phyloP scores from a whole-genome alignment of 2,888 invertebrate species.

The Chirona hameri region DNA sequence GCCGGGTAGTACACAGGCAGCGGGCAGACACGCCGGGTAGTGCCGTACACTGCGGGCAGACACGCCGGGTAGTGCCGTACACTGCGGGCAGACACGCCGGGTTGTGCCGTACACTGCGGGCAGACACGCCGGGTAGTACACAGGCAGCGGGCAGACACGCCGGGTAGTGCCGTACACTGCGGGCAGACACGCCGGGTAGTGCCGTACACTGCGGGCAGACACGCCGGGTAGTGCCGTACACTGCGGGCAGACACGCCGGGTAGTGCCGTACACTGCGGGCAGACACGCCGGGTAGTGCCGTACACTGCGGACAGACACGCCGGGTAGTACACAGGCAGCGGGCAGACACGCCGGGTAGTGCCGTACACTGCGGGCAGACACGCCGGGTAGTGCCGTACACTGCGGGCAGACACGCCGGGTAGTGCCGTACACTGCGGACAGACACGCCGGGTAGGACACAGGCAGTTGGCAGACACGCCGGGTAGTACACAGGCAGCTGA shows the following conservation, averaged over 20 bases:
- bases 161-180: background rate
- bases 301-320: background rate
- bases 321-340: no score
- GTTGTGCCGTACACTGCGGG: background rate
- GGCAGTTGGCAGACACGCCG: background rate
- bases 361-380: background rate
- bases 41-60: background rate
- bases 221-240: background rate
- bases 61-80: conserved; percentile 60
- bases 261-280: conserved; percentile 68
- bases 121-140: no score
- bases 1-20: no score
- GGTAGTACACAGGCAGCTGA: background rate
- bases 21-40: background rate
- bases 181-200: conserved; percentile 44
- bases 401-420: conserved; percentile 42
- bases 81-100: conserved; percentile 51
- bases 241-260: background rate
- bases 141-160: conserved; percentile 34
- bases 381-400: conserved; percentile 67
- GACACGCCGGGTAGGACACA: no score
- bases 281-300: background rate
- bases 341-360: background rate
- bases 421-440: background rate
- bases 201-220: conserved; percentile 62